Conservation (phyloP, 1,140 invertebrate species). For the Lamellibrachia luymesi region DNA sequence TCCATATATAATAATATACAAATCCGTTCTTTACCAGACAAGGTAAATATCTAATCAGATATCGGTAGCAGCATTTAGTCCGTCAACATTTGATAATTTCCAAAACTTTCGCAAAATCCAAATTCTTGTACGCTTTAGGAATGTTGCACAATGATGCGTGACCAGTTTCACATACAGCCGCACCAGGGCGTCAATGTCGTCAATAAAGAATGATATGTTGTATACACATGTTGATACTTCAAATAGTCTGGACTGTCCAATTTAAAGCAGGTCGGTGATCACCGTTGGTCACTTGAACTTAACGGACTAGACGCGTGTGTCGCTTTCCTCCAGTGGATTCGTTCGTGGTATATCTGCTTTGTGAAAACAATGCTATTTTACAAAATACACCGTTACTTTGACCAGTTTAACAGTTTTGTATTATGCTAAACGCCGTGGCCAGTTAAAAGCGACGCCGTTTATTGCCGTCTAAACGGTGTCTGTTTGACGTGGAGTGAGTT, state of each 20-base stretch:
- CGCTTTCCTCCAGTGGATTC: too few relatives aligned
- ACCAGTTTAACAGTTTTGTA: neutral
- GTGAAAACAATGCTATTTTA: neutral
- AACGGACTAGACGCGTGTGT: neutral
- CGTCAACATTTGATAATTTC: too few relatives aligned
- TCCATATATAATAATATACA: too few relatives aligned
- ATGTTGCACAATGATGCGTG: too few relatives aligned
- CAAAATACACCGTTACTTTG: neutral
- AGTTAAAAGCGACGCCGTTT: neutral
- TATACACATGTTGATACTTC: neutral
- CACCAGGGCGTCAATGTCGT: too few relatives aligned
- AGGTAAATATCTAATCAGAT: too few relatives aligned
- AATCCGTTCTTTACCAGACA: too few relatives aligned
- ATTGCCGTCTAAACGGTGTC: neutral
- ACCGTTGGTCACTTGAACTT: neutral
- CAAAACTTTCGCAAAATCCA: neutral
- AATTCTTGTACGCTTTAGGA: too few relatives aligned
- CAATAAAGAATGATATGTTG: neutral
- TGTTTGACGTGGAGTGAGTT: neutral
- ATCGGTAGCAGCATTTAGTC: too few relatives aligned
- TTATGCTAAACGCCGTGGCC: neutral
- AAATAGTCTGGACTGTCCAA: neutral
- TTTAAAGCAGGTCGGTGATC: too few relatives aligned
- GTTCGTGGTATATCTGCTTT: neutral
- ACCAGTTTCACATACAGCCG: too few relatives aligned